Base-by-base conservation (phyloP, 2,888 invertebrate species). In the Ochlodes sylvanus region DNA sequence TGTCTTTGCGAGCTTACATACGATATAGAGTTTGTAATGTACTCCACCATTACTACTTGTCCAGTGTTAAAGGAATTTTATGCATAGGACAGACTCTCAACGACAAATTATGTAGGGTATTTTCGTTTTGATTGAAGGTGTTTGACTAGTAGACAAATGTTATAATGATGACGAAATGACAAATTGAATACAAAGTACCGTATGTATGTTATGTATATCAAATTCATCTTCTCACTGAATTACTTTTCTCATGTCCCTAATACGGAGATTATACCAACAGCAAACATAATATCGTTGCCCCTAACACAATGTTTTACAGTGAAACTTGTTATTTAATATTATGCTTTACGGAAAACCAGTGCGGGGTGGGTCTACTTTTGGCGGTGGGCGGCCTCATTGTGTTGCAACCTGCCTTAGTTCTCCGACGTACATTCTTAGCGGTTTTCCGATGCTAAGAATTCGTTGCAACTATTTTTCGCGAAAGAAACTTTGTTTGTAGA, bases 281-380 rank as follows among this genome's bases (percentile, higher is more conserved):
- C 62, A 38, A 19, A 38, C 57, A 41, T 27, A 63, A 63, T 54
- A 54, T 63, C 38, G 4, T 27, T 27, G 21, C 61, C 47, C 61
- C 54, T 12, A 41, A 63, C 34, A 54, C 34, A 54, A 63, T 42
- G 63, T 54, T 63, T 21, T 32, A 63, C 52, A n/a, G 54, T 54
- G 54, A 54, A 50, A 63, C 58, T 42, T 61, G 44, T 47, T 50
- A 61, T 56, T 55, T 63, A 63, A 66, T 66, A 54, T 54, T 54
- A 66, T 54, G 60, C 54, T 60, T 66, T 32, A 42, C 58, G 50
- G 38, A 58, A 65, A 58, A 58, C 17, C 50, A 54, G n/a, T n/a
- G 27, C 1, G 44, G 7, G 38, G 63, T 19, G 15, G 54, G n/a
- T 58, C 54, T 9, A 38, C 52, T 52, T 62, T 62, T 19, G 21